Base-by-base conservation (phyloP, 2,888 invertebrate genomes). In the Neoscelio sp. region DNA sequence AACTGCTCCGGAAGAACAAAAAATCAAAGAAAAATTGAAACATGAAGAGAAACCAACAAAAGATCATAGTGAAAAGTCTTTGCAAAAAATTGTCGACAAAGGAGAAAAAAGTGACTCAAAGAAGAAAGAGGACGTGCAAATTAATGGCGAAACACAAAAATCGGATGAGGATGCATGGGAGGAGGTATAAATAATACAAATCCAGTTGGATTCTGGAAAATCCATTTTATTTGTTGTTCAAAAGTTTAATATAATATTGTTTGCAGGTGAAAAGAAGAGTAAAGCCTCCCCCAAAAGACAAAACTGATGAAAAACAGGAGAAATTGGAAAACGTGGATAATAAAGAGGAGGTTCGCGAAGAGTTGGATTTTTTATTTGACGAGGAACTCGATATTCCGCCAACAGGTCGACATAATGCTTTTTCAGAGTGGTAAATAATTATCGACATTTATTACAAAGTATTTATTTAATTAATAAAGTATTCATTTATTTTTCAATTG, bases 321-420 rank as follows among this genome's bases (percentile, higher is more conserved):
- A 86, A 83, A 42, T n/a, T n/a, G n/a, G n/a, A 33, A 2, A 7
- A 33, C n/a, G 60, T 58, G 7, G 85, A 85, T 26, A 82, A 77
- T 67, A 88, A 87, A 30, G 86, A 82, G 42, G 86, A 90, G 68
- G 91, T 92, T 81, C 93, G 94, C 81, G 98, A 98, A 91, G 98
- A 98, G 89, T 91, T 98, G 82, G 97, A 98, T 90, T 99, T 99
- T 92, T 97, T 98, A 91, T 97, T 99, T 89, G 99, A 99, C 89
- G 99, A 99, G 92, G 99, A 99, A 91, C 91, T 98, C 80, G 97
- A 97, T 73, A 91, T 91, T 81, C 93, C 90, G 10, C 92, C 95
- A 81, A 94, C 94, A 68, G 96, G 96, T 12, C 92, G 96, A 76
- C 94, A 94, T 52, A 97, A 97, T 91, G 95, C 94, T 80, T 95